Evolutionary conservation across 2,797 vertebrate genomes (phyloP), one percentile per base, ranked within the genome.

Genomic region (Myiothlypis chrysogaster): DNA sequence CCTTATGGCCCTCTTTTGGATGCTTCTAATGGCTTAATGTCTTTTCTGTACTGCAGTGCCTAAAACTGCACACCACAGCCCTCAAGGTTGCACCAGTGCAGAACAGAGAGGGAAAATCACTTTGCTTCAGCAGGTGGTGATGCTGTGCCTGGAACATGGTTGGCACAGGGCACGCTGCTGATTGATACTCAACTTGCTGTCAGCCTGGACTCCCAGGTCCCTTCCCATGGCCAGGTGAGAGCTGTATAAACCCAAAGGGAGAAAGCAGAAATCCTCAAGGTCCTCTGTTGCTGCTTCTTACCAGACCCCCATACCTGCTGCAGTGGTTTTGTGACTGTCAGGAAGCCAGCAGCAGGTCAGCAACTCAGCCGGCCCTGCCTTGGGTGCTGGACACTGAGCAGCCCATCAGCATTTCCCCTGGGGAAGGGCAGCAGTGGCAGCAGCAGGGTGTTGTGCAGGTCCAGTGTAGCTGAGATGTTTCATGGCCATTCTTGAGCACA

Each of bases 351-450:
- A 15, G 11, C 0, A 0, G 27, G 14, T 52, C 37, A 61, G 30
- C 39, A 24, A 6, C 39, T 50, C 30, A 7, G 1, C 16, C 3
- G 6, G 0, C 5, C 12, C 0, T 8, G 2, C 22, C 30, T 3
- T 13, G n/a, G 10, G 17, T 17, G 23, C 32, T 46, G 34, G 19
- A 32, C 10, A 18, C 46, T 19, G 52, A 56, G 27, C 1, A 70
- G 34, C 21, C 5, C 14, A 2, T 35, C 5, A 14, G 22, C 11
- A 0, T 46, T 50, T 60, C 32, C 20, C 18, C 20, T 0, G 1
- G 27, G 35, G 4, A n/a, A 32, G 23, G 55, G 47, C 14, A 7
- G 32, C 10, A 10, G n/a, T 22, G 22, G 39, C 24, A 16, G 28
- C 41, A 63, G 21, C 35, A 35, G 5, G 2, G 10, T 24, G 15